phyloP scores from a whole-genome alignment of 2,113 vertebrate genomes.

The Alligator mississippiensis region DNA sequence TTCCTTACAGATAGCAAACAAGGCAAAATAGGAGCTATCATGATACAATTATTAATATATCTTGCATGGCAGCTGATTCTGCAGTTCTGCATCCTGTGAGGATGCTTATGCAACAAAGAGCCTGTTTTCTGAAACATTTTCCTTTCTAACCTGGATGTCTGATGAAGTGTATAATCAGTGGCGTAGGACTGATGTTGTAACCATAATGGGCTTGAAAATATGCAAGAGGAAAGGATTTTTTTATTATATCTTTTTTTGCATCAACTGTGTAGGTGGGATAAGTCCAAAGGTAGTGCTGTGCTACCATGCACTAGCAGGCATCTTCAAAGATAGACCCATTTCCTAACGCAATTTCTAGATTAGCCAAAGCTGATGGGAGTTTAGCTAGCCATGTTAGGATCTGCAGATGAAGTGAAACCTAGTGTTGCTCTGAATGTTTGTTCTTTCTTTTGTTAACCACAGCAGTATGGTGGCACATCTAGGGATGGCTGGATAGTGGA shows the following conservation, averaged over 20 bases:
- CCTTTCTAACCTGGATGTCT: background rate
- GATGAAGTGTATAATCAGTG: background rate
- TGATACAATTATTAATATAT: background rate
- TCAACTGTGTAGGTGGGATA: background rate
- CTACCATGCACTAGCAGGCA: background rate
- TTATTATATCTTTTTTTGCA: background rate
- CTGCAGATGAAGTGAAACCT: background rate
- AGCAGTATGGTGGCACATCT: conserved; percentile 70
- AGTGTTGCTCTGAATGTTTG: background rate
- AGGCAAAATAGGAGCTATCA: no score
- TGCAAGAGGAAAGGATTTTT: no score
- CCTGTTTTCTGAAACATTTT: background rate
- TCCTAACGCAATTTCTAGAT: background rate
- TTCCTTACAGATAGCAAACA: no score
- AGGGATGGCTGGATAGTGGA: conserved; percentile 75
- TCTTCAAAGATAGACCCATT: background rate
- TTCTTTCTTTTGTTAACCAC: background rate
- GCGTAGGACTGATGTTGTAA: no score
- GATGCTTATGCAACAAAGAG: background rate
- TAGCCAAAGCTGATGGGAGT: background rate
- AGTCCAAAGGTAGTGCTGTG: background rate
- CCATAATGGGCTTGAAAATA: no score
- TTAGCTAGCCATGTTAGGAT: background rate
- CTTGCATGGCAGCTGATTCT: no score
- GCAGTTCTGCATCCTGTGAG: background rate